These are phyloP conservation scores for Dendroctonus ponderosae DNA, from an alignment of 1,140 invertebrate species.

Conservation along the genomic window DNA sequence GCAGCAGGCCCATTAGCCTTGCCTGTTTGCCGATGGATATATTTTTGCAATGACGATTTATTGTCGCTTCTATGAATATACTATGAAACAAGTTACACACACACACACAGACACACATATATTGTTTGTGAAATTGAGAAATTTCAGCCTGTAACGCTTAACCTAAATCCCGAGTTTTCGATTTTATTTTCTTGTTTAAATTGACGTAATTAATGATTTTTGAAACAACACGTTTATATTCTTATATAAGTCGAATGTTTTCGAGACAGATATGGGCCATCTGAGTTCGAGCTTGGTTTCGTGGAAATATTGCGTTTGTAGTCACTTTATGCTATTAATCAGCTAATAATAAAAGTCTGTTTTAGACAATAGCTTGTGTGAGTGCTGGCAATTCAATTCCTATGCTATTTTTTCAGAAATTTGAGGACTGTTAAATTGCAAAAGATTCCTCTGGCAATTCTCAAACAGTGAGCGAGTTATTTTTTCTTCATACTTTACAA, in stretches of 20 bases:
- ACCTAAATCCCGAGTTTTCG: constrained; percentile 6
- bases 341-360: no score
- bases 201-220: constrained; percentile 14
- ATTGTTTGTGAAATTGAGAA: constrained; percentile 19
- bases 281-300: not conserved
- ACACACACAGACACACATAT: not conserved
- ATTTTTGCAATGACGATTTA: constrained; percentile 6
- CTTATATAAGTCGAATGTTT: constrained; percentile 8
- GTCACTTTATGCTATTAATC: no score
- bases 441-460: no score
- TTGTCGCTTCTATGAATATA: constrained; percentile 11
- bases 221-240: constrained; percentile 4
- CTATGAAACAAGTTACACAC: not conserved
- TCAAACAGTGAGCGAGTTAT: no score
- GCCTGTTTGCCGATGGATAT: constrained; percentile 10
- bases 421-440: no score
- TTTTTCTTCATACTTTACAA: no score
- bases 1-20: constrained; percentile 11
- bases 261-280: constrained; percentile 5
- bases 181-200: constrained; percentile 4
- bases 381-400: no score
- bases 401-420: no score
- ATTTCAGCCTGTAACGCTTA: constrained; percentile 6
- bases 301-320: no score
- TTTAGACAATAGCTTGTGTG: no score